phyloP scores from a whole-genome alignment of 2,888 invertebrate species.

The Leptogaster cylindrica region DNA sequence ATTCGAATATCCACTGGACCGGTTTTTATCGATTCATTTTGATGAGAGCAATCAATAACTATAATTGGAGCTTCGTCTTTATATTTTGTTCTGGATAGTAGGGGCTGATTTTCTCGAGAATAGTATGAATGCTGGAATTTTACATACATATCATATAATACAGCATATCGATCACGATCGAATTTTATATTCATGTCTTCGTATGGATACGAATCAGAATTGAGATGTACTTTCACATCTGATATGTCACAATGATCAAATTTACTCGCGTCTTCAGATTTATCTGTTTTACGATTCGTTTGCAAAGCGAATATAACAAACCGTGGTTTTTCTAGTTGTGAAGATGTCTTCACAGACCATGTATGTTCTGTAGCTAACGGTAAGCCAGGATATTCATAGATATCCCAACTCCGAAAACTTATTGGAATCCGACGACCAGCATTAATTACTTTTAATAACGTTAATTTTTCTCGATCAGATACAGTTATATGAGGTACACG shows the following conservation, averaged over 20 bases:
- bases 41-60: constrained; percentile 51
- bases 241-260: constrained; percentile 52
- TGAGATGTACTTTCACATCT: constrained; percentile 56
- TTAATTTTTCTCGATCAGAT: too few species aligned
- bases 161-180: constrained; percentile 49
- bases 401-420: too few species aligned
- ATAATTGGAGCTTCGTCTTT: constrained; percentile 50
- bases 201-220: constrained; percentile 56
- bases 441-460: too few species aligned
- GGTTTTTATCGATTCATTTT: constrained; percentile 50
- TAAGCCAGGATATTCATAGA: too few species aligned
- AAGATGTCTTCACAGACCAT: too few species aligned
- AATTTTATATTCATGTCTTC: constrained; percentile 54
- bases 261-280: constrained; percentile 21
- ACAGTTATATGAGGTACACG: too few species aligned
- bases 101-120: constrained; percentile 41
- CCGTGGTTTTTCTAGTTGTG: too few species aligned
- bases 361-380: too few species aligned
- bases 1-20: constrained; percentile 41
- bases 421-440: too few species aligned
- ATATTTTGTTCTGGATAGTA: constrained; percentile 46
- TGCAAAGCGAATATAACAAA: constrained; percentile 59
- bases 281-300: constrained; percentile 54
- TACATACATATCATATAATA: constrained; percentile 51
- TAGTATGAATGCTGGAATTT: constrained; percentile 50